Evolutionary conservation across 2,113 vertebrate species (phyloP).

Genomic region (Otis tarda): DNA sequence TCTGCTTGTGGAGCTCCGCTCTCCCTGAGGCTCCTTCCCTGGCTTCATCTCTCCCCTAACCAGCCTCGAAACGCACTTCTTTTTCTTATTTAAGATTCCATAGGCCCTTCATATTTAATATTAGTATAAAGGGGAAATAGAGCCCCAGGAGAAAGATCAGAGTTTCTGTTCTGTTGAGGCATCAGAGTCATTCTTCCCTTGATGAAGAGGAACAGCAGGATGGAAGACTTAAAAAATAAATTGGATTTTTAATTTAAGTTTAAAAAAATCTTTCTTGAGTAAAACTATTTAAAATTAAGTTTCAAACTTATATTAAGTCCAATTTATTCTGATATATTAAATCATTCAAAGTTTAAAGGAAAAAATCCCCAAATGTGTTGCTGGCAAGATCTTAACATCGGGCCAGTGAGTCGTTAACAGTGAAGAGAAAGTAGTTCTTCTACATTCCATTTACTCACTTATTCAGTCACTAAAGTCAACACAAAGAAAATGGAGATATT

Average conservation of each 20-base stretch:
- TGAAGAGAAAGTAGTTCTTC: neutral
- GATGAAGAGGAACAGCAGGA: slow-evolving; percentile 59
- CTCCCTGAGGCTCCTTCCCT: neutral
- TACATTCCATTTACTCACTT: neutral
- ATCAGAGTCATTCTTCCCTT: slow-evolving; percentile 25
- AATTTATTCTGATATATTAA: slow-evolving; percentile 23
- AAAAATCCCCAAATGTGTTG: neutral
- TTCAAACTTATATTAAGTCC: neutral
- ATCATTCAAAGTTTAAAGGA: neutral
- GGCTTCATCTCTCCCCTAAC: slow-evolving; percentile 17
- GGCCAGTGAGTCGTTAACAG: neutral
- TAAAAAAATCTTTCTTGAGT: neutral
- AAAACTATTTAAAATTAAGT: slow-evolving; percentile 12
- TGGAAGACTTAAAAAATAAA: slow-evolving; percentile 24
- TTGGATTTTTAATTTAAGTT: slow-evolving; percentile 39
- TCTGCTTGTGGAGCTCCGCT: neutral
- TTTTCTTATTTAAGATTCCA: slow-evolving; percentile 17
- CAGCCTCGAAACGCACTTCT: slow-evolving; percentile 1
- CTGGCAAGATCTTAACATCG: neutral
- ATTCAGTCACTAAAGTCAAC: neutral
- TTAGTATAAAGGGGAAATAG: slow-evolving; percentile 29
- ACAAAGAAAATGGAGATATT: neutral
- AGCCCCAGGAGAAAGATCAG: slow-evolving; percentile 55
- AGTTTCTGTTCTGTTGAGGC: slow-evolving; percentile 44
- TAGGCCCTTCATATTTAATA: slow-evolving; percentile 53